A percentile compares a stretch with the other conserved stretches of the same genome.
Evolutionary conservation across 2,888 invertebrate species (phyloP).

Genomic region (Sarcophaga variegata): DNA sequence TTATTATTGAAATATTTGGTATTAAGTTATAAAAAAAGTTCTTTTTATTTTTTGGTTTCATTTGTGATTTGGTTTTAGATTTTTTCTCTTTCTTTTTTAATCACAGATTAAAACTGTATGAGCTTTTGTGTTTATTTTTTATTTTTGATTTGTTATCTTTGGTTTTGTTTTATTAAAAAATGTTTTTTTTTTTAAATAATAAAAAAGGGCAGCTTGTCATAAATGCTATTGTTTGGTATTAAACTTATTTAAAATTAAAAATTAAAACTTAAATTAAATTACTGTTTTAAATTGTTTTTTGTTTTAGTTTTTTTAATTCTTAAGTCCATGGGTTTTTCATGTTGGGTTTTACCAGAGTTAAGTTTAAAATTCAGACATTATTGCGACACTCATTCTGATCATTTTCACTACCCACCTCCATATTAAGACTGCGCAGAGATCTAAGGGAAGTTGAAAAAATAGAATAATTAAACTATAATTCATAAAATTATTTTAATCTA

Average conservation of each 20-base stretch:
- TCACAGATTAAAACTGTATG: slow-evolving; percentile 76
- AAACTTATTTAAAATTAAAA: slow-evolving; percentile 32
- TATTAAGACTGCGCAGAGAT: slow-evolving; percentile 81
- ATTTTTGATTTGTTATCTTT: slow-evolving; percentile 2
- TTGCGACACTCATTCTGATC: slow-evolving; percentile 74
- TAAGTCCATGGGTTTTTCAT: slow-evolving; percentile 58
- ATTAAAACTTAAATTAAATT: slow-evolving; percentile 27
- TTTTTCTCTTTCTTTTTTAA: slow-evolving; percentile 56
- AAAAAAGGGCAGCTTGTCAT: slow-evolving; percentile 44
- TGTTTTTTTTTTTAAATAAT: slow-evolving; percentile 17
- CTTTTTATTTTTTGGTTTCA: slow-evolving; percentile 50
- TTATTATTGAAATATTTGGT: no score
- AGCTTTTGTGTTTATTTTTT: slow-evolving; percentile 68
- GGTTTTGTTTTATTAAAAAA: not conserved
- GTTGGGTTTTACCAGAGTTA: slow-evolving; percentile 21
- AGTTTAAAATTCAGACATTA: slow-evolving; percentile 71
- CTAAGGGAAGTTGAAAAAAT: slow-evolving; percentile 70
- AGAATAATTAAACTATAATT: not conserved
- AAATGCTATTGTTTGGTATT: slow-evolving; percentile 57
- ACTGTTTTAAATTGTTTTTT: slow-evolving; percentile 25
- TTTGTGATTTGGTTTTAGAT: slow-evolving; percentile 73
- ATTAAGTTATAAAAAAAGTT: no score
- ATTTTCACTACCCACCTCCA: slow-evolving; percentile 73
- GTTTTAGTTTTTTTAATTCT: slow-evolving; percentile 26
- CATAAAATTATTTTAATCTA: not conserved